phyloP scores from a whole-genome alignment of 2,113 vertebrate species.

The Oxygymnocypris stewartii region DNA sequence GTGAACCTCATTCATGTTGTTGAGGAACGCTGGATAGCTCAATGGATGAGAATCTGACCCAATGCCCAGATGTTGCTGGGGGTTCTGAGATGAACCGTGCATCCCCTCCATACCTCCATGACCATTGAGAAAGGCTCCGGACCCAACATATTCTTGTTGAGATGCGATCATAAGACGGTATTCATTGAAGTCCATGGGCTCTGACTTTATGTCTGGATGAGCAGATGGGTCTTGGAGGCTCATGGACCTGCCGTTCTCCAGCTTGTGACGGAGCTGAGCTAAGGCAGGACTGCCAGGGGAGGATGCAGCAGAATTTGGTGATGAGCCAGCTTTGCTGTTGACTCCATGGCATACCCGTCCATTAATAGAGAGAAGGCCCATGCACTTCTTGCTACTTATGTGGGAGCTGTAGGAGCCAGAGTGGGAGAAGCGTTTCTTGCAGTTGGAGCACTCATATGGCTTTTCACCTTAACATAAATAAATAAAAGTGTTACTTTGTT shows the following conservation, averaged over 20 bases:
- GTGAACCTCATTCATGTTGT: slow-evolving; percentile 91
- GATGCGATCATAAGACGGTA: slow-evolving; percentile 88
- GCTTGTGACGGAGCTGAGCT: slow-evolving; percentile 89
- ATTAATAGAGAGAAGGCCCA: slow-evolving; percentile 88
- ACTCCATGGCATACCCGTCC: slow-evolving; percentile 84
- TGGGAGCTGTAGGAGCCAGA: slow-evolving; percentile 98
- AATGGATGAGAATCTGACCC: slow-evolving; percentile 85
- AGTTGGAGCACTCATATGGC: slow-evolving; percentile 96
- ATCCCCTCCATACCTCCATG: slow-evolving; percentile 82
- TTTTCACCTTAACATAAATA: slow-evolving; percentile 85
- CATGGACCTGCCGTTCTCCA: slow-evolving; percentile 89
- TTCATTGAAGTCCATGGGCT: slow-evolving; percentile 93
- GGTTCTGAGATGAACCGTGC: slow-evolving; percentile 86
- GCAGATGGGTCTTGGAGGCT: slow-evolving; percentile 83
- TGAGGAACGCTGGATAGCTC: slow-evolving; percentile 81
- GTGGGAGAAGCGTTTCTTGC: slow-evolving; percentile 98
- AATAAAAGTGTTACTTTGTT: not conserved
- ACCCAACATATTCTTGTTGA: slow-evolving; percentile 81
- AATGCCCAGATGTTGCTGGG: slow-evolving; percentile 89
- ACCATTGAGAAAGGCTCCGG: slow-evolving; percentile 86
- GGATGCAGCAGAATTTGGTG: slow-evolving; percentile 91
- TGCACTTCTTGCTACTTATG: slow-evolving; percentile 99
- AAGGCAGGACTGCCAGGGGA: slow-evolving; percentile 93
- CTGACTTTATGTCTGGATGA: slow-evolving; percentile 90
- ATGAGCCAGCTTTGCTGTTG: slow-evolving; percentile 89